Evolutionary conservation across 2,888 invertebrate species (phyloP), one percentile per base, ranked within the genome.

Genomic region (Cheilosia variabilis): DNA sequence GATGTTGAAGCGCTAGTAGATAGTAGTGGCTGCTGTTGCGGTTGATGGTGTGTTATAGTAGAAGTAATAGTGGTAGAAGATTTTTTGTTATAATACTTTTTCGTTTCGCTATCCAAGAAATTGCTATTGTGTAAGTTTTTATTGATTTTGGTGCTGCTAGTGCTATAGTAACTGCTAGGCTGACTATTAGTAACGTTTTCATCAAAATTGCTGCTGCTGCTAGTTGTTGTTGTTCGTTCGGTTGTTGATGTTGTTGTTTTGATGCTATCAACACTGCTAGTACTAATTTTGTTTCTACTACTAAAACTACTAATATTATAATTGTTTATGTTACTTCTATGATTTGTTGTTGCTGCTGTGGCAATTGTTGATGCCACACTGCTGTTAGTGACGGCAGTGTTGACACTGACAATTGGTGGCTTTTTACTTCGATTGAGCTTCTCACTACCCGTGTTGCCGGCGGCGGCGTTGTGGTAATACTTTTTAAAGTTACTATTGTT

Each of bases 391-490:
- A 68, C 65, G 62, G 76, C 81, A 77, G 84, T 75, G 62, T 73
- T 76, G 24, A 57, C 76, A 77, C 75, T 79, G 53, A 81, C 75
- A 75, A 63, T 76, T 79, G 80, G 78, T 87, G 87, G 62, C 63
- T 82, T 76, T 79, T 87, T 66, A 69, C 88, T 90, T 86, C 75
- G 71, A 72, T 66, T 77, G 31, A 66, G 62, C 68, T 89, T 90
- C 87, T 90, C 89, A 89, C 89, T 88, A 89, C 89, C 82, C 87
- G 87, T 87, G 72, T 87, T 81, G 71, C 77, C 66, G 47, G 22
- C 13, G 63, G 24, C 22, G 63, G 24, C 22, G 76, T 77, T 83
- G 50, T 82, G 84, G 78, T 75, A 82, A 73, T 71, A 87, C 73
- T 72, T 89, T 88, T 62, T 87, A 82, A 73, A 82, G 87, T 80